phyloP scores from a whole-genome alignment of 64 coral and sea anemone species.

The Acropora tenuis region DNA sequence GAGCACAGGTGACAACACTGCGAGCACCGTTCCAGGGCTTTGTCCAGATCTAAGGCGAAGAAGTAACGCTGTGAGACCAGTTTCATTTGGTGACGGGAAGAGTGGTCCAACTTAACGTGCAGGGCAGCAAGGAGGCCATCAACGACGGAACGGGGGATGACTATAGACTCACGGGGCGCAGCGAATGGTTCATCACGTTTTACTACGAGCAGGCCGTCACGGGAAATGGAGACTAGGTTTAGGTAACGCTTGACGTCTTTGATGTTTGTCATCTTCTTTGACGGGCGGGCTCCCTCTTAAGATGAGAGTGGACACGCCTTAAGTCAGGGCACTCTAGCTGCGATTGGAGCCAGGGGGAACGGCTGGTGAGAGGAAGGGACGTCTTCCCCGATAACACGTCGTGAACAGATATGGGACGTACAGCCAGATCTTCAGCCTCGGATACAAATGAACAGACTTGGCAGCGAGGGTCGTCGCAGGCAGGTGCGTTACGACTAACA shows the following conservation, averaged over 20 bases:
- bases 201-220: conserved; percentile 12
- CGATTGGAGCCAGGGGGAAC: conserved; percentile 10
- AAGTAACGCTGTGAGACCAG: neutral
- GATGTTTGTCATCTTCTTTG: conserved; percentile 9
- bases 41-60: conserved; percentile 25
- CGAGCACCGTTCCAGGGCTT: neutral
- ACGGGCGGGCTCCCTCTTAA: neutral
- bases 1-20: conserved; percentile 29
- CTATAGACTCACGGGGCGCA: neutral
- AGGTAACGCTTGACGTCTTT: conserved; percentile 2
- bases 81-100: conserved; percentile 18
- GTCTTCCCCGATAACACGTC: neutral
- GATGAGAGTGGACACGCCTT: conserved; percentile 20
- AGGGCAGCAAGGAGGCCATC: conserved; percentile 29
- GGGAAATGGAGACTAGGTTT: conserved; percentile 21
- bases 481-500: conserved; percentile 13
- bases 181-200: too few species aligned
- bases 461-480: neutral
- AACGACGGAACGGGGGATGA: neutral
- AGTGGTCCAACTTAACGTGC: neutral
- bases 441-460: conserved; percentile 16
- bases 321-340: conserved; percentile 26
- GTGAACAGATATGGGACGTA: neutral
- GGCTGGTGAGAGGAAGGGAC: neutral
- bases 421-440: conserved; percentile 3